Evolutionary conservation across 2,113 vertebrate species (phyloP).

Genomic region (Oreochromis tanganicae): DNA sequence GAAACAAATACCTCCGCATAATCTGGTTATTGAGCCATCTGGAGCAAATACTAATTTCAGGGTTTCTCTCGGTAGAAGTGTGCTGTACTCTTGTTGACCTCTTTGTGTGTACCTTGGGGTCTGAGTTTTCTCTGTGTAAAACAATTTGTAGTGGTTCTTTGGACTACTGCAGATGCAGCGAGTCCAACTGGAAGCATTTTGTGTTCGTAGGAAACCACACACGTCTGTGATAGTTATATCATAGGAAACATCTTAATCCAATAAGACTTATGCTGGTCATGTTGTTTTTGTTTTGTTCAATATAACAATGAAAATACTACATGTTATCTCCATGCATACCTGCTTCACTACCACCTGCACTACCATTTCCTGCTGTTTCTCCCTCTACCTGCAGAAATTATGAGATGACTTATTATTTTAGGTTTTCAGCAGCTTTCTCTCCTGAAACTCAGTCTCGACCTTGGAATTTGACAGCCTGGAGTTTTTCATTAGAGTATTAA

Average conservation of each 20-base stretch:
- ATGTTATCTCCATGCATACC: neutral
- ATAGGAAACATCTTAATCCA: neutral
- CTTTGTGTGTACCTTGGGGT: neutral
- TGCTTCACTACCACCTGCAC: neutral
- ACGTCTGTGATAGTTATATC: neutral
- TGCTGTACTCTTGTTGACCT: slow-evolving; percentile 22
- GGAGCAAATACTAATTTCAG: slow-evolving; percentile 2
- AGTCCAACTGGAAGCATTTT: neutral
- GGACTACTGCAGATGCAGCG: neutral
- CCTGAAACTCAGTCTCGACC: neutral
- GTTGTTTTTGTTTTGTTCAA: neutral
- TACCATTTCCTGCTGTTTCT: neutral
- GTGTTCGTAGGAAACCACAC: neutral
- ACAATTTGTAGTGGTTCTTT: slow-evolving; percentile 10
- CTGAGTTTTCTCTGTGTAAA: neutral
- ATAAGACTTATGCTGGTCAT: neutral
- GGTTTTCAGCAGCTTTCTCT: neutral
- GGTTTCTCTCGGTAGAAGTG: neutral
- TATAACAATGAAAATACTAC: neutral
- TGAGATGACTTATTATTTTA: neutral
- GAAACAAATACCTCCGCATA: slow-evolving; percentile 1
- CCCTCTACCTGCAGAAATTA: neutral
- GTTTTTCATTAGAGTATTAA: slow-evolving; percentile 12
- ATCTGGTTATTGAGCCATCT: slow-evolving; percentile 28
- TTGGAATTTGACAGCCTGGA: slow-evolving; percentile 12